Base-by-base conservation (phyloP, 2,888 invertebrate genomes). In the Andrena bicolor region DNA sequence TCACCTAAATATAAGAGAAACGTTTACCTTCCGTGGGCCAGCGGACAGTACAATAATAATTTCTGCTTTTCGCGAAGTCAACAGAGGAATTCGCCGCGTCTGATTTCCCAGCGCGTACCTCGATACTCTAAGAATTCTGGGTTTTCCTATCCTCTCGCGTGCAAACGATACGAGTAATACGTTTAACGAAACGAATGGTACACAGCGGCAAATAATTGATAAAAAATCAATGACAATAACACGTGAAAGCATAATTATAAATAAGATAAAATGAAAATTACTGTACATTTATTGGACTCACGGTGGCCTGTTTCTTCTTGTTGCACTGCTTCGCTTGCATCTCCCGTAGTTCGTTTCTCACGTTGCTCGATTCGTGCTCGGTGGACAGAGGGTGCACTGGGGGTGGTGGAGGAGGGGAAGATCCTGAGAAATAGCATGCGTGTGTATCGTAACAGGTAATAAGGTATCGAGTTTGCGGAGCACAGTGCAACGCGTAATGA, bases 301-400 rank as follows among this genome's bases (percentile, higher is more conserved):
- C 94, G 89, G 95, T 95, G 76, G 95, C 95, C 93, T 95, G 95
- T 89, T 95, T 95, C 91, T 95, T 95, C 90, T 95, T 95, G 78
- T 91, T 92, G 80, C 90, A 90, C 63, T 93, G 94, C 73, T 94
- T 94, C 56, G 95, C 95, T 79, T 95, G 95, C 85, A 96, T 94
- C 94, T 97, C 96, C 85, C 95, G 94, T 63, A 97, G 93, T 91
- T 97, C 97, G 90, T 97, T 97, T 86, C 96, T 96, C 63, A 96
- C 96, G 90, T 97, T 97, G 72, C 96, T 95, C 69, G 96, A 95
- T 83, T 95, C 94, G 79, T 94, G 94, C 74, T 94, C 94, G 0
- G 93, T 91, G 56, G 94, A 92, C 65, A 86, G 81, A 51, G 91
- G 84, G 80, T 92, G 91, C 28, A 90, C 90, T 13, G 91, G 88